Percentiles rank a stretch among this genome's conserved stretches.
Conservation (phyloP, 2,888 invertebrate species). For the Latheticus oryzae region DNA sequence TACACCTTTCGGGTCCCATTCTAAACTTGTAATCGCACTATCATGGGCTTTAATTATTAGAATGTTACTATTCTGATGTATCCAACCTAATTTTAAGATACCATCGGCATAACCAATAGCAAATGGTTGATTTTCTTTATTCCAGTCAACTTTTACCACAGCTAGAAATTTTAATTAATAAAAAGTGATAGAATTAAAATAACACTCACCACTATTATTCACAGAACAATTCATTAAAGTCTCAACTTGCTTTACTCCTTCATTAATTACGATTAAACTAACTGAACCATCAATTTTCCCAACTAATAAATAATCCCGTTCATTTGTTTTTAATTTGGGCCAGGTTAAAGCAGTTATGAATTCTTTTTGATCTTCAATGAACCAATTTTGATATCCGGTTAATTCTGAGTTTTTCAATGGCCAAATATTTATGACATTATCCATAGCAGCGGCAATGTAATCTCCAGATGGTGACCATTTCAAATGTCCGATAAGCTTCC, state of each 20-base stretch:
- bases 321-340: slow-evolving; percentile 61
- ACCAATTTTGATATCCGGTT: slow-evolving; percentile 58
- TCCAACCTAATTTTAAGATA: slow-evolving; percentile 64
- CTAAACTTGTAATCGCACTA: slow-evolving; percentile 62
- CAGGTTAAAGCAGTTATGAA: slow-evolving; percentile 68
- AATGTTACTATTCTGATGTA: slow-evolving; percentile 59
- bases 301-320: slow-evolving; percentile 65
- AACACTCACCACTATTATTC: slow-evolving; percentile 60
- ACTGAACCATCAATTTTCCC: slow-evolving; percentile 69
- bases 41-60: slow-evolving; percentile 64
- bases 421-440: slow-evolving; percentile 72
- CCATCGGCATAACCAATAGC: slow-evolving; percentile 71
- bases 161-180: slow-evolving; percentile 60
- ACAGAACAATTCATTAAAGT: slow-evolving; percentile 61
- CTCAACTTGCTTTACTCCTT: slow-evolving; percentile 56
- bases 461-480: slow-evolving; percentile 69
- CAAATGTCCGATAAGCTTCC: slow-evolving; percentile 63
- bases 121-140: slow-evolving; percentile 68
- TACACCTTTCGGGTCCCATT: slow-evolving; percentile 68
- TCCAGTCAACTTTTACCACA: slow-evolving; percentile 70
- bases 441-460: slow-evolving; percentile 70
- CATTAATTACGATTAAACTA: slow-evolving; percentile 59
- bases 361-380: slow-evolving; percentile 65
- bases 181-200: neutral
- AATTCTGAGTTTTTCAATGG: slow-evolving; percentile 61